Conservation (phyloP, 1,140 invertebrate species). For the Euwallacea fornicatus region DNA sequence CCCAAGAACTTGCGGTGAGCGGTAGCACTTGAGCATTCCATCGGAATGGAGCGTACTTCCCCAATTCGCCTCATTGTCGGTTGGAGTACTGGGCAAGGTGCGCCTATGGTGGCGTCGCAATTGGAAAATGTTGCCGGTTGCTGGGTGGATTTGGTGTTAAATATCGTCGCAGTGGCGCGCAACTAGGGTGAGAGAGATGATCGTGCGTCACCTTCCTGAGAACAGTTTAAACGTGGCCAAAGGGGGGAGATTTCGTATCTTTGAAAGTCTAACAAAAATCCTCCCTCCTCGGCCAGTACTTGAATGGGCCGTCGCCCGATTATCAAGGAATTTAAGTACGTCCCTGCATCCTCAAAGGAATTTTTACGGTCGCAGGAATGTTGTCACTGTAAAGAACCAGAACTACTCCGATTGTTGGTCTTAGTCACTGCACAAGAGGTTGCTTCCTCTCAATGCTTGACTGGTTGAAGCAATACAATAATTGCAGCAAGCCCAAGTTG, state of each 20-base stretch:
- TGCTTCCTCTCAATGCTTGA: no score
- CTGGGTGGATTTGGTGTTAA: no score
- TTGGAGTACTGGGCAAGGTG: no score
- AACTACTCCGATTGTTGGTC: no score
- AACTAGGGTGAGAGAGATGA: no score
- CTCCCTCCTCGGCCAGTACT: background rate
- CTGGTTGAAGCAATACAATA: no score
- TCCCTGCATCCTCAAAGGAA: background rate
- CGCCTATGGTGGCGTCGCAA: no score
- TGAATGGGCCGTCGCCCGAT: background rate
- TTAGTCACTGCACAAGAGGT: no score
- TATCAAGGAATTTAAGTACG: background rate
- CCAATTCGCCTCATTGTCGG: background rate
- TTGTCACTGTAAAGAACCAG: constrained; percentile 16
- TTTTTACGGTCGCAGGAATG: constrained; percentile 10
- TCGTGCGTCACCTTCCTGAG: background rate
- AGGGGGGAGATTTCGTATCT: background rate
- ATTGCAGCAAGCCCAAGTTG: no score
- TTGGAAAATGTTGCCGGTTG: no score
- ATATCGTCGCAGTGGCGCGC: no score
- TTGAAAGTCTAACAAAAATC: background rate
- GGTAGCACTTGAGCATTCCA: constrained; percentile 22
- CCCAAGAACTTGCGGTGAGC: constrained; percentile 24
- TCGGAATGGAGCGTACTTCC: constrained; percentile 2
- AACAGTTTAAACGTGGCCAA: background rate